phyloP scores from a whole-genome alignment of 2,797 vertebrate genomes.

The Myiothlypis chrysogaster region DNA sequence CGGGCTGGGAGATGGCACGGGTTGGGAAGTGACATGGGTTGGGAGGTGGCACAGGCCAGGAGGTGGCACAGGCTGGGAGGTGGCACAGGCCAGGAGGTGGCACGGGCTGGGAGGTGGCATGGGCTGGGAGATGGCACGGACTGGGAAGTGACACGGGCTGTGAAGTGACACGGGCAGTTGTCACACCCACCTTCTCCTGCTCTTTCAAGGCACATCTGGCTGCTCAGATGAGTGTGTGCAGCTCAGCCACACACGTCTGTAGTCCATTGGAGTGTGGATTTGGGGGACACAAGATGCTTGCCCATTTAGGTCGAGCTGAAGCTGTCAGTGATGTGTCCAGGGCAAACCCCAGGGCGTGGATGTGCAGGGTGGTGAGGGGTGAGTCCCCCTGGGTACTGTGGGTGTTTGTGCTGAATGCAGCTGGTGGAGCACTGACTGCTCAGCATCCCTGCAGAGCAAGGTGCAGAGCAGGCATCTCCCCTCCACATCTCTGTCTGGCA shows the following conservation, averaged over 20 bases:
- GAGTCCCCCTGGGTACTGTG: rapidly evolving
- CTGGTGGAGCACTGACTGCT: rapidly evolving
- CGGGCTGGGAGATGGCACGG: background rate
- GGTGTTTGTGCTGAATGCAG: rapidly evolving
- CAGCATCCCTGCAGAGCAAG: background rate
- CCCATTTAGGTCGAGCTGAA: background rate
- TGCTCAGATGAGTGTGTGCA: background rate
- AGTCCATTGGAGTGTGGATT: background rate
- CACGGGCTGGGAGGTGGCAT: background rate
- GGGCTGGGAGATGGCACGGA: background rate
- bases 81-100: too few species aligned
- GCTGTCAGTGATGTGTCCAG: background rate
- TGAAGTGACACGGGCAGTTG: rapidly evolving
- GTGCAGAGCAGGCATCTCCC: background rate
- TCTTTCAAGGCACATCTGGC: background rate
- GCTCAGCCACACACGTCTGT: background rate
- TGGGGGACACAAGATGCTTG: background rate
- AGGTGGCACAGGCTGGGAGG: too few species aligned
- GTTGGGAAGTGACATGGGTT: background rate
- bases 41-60: background rate
- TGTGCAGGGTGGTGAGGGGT: background rate
- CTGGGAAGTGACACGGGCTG: background rate
- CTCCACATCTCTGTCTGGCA: rapidly evolving
- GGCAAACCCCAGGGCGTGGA: background rate
- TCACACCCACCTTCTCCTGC: background rate